Conservation (phyloP, 2,888 invertebrate species). For the Candidula unifasciata region DNA sequence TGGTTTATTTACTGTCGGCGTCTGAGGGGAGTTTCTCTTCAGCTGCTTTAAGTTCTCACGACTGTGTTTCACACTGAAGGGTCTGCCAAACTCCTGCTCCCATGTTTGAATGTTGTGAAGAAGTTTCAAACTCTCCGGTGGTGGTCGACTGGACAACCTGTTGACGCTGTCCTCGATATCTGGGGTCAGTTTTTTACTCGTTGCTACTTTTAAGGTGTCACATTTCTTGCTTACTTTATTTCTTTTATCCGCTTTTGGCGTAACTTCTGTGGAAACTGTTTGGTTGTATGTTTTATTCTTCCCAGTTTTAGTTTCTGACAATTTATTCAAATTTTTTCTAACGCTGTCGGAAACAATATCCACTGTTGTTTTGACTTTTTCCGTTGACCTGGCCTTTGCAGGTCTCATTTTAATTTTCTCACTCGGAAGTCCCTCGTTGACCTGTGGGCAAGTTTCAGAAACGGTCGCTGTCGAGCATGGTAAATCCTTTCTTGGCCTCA, state of each 20-base stretch:
- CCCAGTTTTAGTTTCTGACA: not conserved
- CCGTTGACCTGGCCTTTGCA: not conserved
- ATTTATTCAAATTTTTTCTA: not conserved
- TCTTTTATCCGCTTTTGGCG: not conserved
- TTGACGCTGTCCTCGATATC: not conserved
- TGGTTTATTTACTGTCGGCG: too few relatives aligned
- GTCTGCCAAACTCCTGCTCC: slow-evolving; percentile 12
- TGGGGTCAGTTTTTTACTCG: not conserved
- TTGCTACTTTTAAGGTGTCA: not conserved
- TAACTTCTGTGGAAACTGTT: not conserved
- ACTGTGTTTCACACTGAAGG: not conserved
- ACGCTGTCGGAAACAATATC: not conserved
- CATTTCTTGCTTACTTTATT: not conserved
- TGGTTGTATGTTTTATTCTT: not conserved
- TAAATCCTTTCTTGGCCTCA: not conserved
- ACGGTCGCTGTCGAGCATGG: not conserved
- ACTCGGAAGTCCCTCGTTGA: not conserved
- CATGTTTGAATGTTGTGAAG: not conserved
- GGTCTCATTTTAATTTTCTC: not conserved
- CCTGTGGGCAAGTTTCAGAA: not conserved
- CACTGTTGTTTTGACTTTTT: not conserved
- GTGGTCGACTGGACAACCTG: not conserved
- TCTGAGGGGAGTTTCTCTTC: not conserved
- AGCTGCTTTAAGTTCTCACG: too few relatives aligned
- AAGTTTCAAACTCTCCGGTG: not conserved